Conservation (phyloP, 1,140 invertebrate genomes). For the Drosophila simulans region DNA sequence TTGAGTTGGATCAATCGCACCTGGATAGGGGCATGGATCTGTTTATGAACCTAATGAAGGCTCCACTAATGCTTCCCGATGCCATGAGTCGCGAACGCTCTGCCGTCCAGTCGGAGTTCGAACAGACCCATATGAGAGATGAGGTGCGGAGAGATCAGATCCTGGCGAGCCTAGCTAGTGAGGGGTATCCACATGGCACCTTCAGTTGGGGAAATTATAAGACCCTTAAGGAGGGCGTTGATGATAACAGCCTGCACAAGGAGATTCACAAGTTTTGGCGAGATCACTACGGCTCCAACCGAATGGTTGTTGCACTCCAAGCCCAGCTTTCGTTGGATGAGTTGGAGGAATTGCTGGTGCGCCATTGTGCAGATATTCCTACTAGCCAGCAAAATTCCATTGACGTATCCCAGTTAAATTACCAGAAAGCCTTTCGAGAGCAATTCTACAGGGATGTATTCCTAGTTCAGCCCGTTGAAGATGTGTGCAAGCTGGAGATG, state of each 20-base stretch:
- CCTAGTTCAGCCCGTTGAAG: slow-evolving; percentile 91
- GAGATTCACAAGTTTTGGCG: slow-evolving; percentile 91
- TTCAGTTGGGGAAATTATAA: slow-evolving; percentile 94
- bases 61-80: slow-evolving; percentile 92
- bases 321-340: slow-evolving; percentile 90
- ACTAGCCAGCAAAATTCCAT: slow-evolving; percentile 87
- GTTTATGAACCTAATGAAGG: slow-evolving; percentile 96
- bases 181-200: slow-evolving; percentile 90
- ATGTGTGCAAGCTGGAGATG: slow-evolving; percentile 88
- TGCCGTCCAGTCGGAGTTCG: slow-evolving; percentile 92
- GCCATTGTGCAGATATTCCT: slow-evolving; percentile 88
- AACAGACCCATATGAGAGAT: slow-evolving; percentile 65
- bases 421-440: slow-evolving; percentile 86
- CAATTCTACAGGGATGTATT: slow-evolving; percentile 89
- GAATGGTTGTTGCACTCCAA: slow-evolving; percentile 94
- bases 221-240: slow-evolving; percentile 89
- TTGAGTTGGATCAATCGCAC: slow-evolving; percentile 92
- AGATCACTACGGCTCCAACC: slow-evolving; percentile 93
- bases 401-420: slow-evolving; percentile 85
- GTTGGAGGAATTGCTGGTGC: slow-evolving; percentile 88
- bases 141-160: slow-evolving; percentile 88
- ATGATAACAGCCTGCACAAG: slow-evolving; percentile 87
- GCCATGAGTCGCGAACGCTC: slow-evolving; percentile 95
- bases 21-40: slow-evolving; percentile 91
- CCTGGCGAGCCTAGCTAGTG: slow-evolving; percentile 88